Conservation (phyloP, 2,113 vertebrate genomes). For the Hystrix brachyura region DNA sequence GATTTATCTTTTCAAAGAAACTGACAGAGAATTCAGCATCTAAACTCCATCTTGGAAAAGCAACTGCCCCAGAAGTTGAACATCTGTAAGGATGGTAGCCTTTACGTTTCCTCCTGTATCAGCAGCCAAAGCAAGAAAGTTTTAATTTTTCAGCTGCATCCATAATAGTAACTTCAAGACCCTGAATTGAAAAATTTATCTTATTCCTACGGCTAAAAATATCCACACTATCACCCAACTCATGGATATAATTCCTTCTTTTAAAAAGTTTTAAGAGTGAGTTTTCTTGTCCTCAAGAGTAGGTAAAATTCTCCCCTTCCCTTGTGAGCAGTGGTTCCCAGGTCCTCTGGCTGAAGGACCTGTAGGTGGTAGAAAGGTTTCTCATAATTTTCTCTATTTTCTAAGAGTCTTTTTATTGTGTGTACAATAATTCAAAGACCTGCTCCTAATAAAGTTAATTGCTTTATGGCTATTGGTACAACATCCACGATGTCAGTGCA, state of each 20-base stretch:
- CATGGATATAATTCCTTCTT: neutral
- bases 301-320: neutral
- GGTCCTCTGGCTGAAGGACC: neutral
- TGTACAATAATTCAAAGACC: neutral
- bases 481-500: neutral
- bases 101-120: neutral
- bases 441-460: neutral
- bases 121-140: conserved; percentile 1
- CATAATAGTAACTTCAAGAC: conserved; percentile 47
- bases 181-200: conserved; percentile 64
- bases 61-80: neutral
- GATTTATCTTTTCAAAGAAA: conserved; percentile 70
- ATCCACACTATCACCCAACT: neutral
- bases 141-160: conserved; percentile 21
- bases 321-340: neutral
- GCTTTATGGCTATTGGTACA: neutral
- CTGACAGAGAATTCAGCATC: conserved; percentile 52
- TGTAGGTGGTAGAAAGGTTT: neutral
- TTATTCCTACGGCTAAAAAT: conserved; percentile 47
- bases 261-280: conserved; percentile 12
- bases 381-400: neutral
- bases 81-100: neutral
- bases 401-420: neutral
- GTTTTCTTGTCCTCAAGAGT: neutral
- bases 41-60: conserved; percentile 57